A percentile compares a stretch with the other conserved stretches of the same genome.
Conservation (phyloP, 2,113 vertebrate species). For the Hystrix brachyura region DNA sequence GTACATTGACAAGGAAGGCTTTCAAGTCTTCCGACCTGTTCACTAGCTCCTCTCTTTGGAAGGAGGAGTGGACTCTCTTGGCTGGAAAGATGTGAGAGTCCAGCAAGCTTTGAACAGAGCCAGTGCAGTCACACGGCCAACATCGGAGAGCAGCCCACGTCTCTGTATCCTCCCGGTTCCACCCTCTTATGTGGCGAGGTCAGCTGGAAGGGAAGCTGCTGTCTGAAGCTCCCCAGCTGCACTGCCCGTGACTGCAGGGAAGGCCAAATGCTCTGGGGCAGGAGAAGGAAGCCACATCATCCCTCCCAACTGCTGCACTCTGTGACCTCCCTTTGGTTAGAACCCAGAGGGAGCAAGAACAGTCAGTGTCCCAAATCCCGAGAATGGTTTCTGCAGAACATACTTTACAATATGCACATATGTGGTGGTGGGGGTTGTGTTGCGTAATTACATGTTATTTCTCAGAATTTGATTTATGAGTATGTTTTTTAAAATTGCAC, state of each 20-base stretch:
- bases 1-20: not conserved
- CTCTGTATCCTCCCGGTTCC: not conserved
- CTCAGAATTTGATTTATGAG: slow-evolving; percentile 41
- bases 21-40: not conserved
- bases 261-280: too few species aligned
- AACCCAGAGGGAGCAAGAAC: not conserved
- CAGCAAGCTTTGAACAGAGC: not conserved
- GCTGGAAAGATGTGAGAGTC: not conserved
- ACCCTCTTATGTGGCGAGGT: not conserved
- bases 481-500: slow-evolving; percentile 39
- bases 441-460: not conserved
- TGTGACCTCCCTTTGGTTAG: not conserved
- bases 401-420: not conserved
- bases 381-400: not conserved
- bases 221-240: not conserved
- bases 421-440: not conserved
- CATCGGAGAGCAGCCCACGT: fast-evolving
- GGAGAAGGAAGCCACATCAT: not conserved
- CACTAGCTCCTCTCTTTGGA: not conserved
- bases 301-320: not conserved
- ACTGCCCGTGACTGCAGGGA: not conserved
- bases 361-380: not conserved
- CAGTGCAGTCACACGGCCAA: fast-evolving
- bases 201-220: not conserved
- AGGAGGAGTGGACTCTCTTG: not conserved